Evolutionary conservation across 1,140 invertebrate species (phyloP).

Genomic region (Lasioglossum baleicum): DNA sequence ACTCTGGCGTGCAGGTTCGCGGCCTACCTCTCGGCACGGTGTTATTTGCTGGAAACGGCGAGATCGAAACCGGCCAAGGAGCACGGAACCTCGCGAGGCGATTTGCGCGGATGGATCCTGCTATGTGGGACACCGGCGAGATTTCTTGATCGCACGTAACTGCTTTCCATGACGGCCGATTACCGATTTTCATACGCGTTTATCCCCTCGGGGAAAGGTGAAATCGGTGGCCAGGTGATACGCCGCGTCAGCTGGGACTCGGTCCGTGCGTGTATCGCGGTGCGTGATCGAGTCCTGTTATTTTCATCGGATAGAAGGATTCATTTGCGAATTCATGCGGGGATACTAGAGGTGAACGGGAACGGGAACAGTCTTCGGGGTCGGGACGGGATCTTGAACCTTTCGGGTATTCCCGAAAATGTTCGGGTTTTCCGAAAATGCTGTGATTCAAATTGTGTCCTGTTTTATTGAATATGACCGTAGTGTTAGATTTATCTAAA

Average conservation of each 20-base stretch:
- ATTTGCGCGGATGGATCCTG: not conserved
- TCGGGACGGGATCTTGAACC: too few relatives aligned
- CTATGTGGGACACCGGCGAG: constrained; percentile 36
- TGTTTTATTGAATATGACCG: too few relatives aligned
- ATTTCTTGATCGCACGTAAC: constrained; percentile 3
- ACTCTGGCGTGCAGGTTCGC: not conserved
- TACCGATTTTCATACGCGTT: constrained; percentile 59
- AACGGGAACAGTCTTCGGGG: too few relatives aligned
- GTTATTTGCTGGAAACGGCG: constrained; percentile 44
- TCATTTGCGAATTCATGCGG: not conserved
- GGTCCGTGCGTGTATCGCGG: not conserved
- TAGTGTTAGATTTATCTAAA: too few relatives aligned
- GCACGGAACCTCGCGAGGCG: not conserved
- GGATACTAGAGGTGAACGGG: not conserved
- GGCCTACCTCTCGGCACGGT: not conserved
- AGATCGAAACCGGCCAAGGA: not conserved
- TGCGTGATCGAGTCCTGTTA: not conserved
- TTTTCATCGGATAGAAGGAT: not conserved
- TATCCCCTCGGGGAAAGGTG: constrained; percentile 37
- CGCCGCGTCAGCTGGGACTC: constrained; percentile 20
- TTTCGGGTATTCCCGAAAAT: too few relatives aligned
- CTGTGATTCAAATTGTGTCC: too few relatives aligned
- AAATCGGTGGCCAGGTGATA: constrained; percentile 41
- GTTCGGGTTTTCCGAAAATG: too few relatives aligned
- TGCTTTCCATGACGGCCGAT: constrained; percentile 44